These are phyloP conservation scores for Enteromius viviparus DNA, from an alignment of 2,797 vertebrate species.

Conservation along the genomic window DNA sequence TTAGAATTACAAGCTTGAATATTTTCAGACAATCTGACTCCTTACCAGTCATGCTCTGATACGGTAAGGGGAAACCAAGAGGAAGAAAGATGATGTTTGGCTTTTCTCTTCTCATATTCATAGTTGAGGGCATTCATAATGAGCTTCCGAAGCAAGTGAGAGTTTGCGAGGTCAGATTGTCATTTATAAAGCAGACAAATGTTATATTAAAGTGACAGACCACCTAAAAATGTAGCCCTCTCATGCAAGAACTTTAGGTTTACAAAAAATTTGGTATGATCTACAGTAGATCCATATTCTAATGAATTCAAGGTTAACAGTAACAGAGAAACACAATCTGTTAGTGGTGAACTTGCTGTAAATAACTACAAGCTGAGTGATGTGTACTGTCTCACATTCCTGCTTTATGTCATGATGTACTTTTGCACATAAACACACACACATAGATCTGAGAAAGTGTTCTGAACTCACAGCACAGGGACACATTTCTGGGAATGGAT, in stretches of 20 bases:
- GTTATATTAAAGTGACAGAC: neutral
- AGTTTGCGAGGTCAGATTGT: neutral
- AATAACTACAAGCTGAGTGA: slow-evolving; percentile 53
- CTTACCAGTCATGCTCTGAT: slow-evolving; percentile 60
- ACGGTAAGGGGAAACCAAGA: slow-evolving; percentile 60
- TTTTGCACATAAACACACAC: slow-evolving; percentile 60
- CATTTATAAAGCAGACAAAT: slow-evolving; percentile 8
- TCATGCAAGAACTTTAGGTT: neutral
- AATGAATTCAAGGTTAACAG: slow-evolving; percentile 66
- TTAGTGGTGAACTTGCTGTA: slow-evolving; percentile 54
- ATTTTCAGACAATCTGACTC: slow-evolving; percentile 72
- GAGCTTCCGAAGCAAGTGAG: neutral
- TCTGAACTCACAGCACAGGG: neutral
- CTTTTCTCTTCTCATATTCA: slow-evolving; percentile 21
- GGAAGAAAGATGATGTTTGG: slow-evolving; percentile 37
- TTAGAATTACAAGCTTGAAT: slow-evolving; percentile 72
- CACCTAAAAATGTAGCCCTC: neutral
- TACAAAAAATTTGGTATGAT: slow-evolving; percentile 13
- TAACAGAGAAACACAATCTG: slow-evolving; percentile 70
- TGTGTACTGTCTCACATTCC: slow-evolving; percentile 29
- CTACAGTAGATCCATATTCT: slow-evolving; percentile 43
- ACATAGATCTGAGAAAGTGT: neutral
- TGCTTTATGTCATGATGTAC: slow-evolving; percentile 43
- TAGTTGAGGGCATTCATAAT: neutral
- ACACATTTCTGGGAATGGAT: neutral